These are phyloP conservation scores for Congeria kusceri DNA, from an alignment of 2,888 invertebrate species.

Conservation along the genomic window DNA sequence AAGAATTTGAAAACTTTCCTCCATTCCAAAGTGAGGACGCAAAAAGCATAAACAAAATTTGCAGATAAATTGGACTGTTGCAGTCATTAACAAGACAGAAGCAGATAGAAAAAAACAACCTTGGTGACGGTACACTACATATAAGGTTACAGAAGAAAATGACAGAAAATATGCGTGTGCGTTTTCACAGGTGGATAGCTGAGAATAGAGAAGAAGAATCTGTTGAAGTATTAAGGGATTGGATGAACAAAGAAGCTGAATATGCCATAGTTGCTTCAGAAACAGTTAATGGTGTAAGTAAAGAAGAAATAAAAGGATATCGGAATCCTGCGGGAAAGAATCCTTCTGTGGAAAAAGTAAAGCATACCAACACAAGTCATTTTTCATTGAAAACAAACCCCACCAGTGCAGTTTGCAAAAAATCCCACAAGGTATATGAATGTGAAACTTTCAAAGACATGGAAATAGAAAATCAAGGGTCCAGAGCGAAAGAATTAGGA, in stretches of 20 bases:
- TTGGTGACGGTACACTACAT: conserved; percentile 34
- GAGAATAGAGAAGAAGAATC: conserved; percentile 41
- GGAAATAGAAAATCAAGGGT: too few species aligned
- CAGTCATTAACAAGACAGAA: conserved; percentile 48
- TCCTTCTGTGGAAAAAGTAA: too few species aligned
- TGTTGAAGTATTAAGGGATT: conserved; percentile 28
- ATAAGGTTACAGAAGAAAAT: conserved; percentile 42
- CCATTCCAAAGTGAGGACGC: conserved; percentile 11
- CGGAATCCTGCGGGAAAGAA: too few species aligned
- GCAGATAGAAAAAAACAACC: conserved; percentile 9
- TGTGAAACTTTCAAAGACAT: too few species aligned
- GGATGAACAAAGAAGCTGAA: conserved; percentile 39
- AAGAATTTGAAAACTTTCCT: conserved; percentile 27
- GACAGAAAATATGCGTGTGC: conserved; percentile 32
- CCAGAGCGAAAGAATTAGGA: too few species aligned
- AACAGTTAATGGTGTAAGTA: not conserved
- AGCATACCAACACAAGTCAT: too few species aligned
- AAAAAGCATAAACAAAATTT: conserved; percentile 30
- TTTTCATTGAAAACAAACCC: too few species aligned
- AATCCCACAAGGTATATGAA: too few species aligned
- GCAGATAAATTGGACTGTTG: conserved; percentile 48
- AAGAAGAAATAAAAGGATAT: too few species aligned
- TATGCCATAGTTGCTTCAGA: conserved; percentile 36
- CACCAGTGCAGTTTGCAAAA: too few species aligned
- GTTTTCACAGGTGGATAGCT: conserved; percentile 45